Conservation (phyloP, 1,140 invertebrate species). For the Oncopeltus fasciatus region DNA sequence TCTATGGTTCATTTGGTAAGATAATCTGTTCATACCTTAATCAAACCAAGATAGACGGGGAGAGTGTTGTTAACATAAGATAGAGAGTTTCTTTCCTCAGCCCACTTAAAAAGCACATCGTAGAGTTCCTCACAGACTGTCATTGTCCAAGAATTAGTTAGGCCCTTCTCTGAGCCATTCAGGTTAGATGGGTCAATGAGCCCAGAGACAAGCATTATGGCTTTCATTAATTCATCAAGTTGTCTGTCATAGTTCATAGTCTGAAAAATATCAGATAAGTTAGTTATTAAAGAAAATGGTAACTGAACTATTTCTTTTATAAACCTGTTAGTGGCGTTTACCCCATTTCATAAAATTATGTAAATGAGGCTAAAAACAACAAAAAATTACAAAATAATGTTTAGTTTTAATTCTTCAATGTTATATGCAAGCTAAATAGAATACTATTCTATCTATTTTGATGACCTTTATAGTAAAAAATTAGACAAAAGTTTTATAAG, state of each 20-base stretch:
- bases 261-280: no score
- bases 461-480: no score
- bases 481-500: no score
- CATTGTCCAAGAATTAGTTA: constrained; percentile 35
- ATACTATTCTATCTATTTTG: no score
- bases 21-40: no score
- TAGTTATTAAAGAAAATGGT: no score
- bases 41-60: constrained; percentile 48
- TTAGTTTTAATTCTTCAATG: neutral
- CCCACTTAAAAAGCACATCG: constrained; percentile 41
- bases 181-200: neutral
- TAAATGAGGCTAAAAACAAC: no score
- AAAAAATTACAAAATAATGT: neutral
- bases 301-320: neutral
- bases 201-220: constrained; percentile 17
- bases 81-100: constrained; percentile 31
- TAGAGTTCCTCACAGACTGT: constrained; percentile 39
- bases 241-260: neutral
- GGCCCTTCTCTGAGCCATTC: neutral
- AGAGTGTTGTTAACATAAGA: constrained; percentile 44
- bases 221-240: constrained; percentile 18
- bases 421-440: neutral
- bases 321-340: neutral
- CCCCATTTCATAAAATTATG: neutral
- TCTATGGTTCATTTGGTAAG: no score